These are phyloP conservation scores for Heliocidaris erythrogramma DNA, from an alignment of 35 echinoderm and acorn worm species.

Conservation along the genomic window DNA sequence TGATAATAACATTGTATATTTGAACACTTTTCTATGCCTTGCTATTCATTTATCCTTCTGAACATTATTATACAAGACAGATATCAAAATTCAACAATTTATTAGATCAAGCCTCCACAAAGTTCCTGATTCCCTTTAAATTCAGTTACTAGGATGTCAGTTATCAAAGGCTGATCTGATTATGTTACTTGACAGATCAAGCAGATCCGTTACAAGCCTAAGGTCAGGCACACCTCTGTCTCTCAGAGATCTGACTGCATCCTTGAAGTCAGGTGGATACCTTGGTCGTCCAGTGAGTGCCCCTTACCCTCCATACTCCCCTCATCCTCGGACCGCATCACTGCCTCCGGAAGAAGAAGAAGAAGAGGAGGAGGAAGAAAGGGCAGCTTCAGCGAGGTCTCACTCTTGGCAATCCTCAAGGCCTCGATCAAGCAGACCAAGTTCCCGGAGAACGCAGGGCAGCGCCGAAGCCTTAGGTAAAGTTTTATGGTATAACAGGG, in stretches of 20 bases:
- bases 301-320: slow-evolving; percentile 63
- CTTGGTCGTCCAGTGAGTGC: slow-evolving; percentile 67
- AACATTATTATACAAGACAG: too few species aligned
- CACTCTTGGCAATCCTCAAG: slow-evolving; percentile 11
- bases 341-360: slow-evolving; percentile 46
- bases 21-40: too few species aligned
- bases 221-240: slow-evolving; percentile 65
- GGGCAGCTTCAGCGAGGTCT: neutral
- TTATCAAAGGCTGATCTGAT: neutral
- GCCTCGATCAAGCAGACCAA: slow-evolving; percentile 1
- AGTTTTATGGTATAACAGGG: neutral
- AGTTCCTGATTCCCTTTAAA: neutral
- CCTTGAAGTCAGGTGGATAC: slow-evolving; percentile 72
- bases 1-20: too few species aligned
- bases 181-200: neutral
- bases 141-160: too few species aligned
- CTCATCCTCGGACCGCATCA: slow-evolving; percentile 19
- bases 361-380: neutral
- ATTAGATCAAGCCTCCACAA: too few species aligned
- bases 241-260: slow-evolving; percentile 72
- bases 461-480: neutral
- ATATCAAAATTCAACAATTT: too few species aligned
- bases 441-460: neutral
- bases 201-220: slow-evolving; percentile 10
- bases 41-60: too few species aligned